A percentile compares a stretch with the other conserved stretches of the same genome.
Evolutionary conservation across 2,113 vertebrate genomes (phyloP).

Genomic region (Periophthalmus modestus): DNA sequence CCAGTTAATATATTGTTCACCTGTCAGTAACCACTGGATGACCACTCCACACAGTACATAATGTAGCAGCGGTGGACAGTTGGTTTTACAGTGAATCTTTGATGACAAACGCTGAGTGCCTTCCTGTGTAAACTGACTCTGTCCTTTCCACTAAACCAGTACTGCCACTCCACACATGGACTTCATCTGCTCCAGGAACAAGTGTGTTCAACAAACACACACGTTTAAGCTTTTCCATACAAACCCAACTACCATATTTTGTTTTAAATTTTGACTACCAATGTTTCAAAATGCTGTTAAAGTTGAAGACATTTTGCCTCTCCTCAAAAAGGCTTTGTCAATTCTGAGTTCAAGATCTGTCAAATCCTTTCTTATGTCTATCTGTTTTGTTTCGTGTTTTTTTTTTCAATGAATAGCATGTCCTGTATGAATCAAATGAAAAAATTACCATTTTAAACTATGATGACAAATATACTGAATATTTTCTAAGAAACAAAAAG

Average conservation of each 20-base stretch:
- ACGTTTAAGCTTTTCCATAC: neutral
- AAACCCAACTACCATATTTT: neutral
- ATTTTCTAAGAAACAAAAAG: neutral
- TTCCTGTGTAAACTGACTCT: slow-evolving; percentile 45
- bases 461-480: too few relatives aligned
- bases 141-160: slow-evolving; percentile 10
- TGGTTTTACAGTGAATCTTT: slow-evolving; percentile 54
- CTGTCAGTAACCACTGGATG: neutral
- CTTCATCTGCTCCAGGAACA: neutral
- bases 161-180: slow-evolving; percentile 1
- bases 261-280: neutral
- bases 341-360: neutral
- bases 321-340: neutral
- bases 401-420: neutral
- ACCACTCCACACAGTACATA: neutral
- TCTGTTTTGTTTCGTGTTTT: neutral
- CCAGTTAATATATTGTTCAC: neutral
- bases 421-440: neutral
- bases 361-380: neutral
- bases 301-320: neutral
- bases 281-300: neutral
- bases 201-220: neutral
- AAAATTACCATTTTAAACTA: too few relatives aligned
- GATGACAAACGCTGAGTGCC: slow-evolving; percentile 62
- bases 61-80: slow-evolving; percentile 47